Evolutionary conservation across 92 coral and sea anemone genomes (phyloP).

Genomic region (Pocillopora meandrina): DNA sequence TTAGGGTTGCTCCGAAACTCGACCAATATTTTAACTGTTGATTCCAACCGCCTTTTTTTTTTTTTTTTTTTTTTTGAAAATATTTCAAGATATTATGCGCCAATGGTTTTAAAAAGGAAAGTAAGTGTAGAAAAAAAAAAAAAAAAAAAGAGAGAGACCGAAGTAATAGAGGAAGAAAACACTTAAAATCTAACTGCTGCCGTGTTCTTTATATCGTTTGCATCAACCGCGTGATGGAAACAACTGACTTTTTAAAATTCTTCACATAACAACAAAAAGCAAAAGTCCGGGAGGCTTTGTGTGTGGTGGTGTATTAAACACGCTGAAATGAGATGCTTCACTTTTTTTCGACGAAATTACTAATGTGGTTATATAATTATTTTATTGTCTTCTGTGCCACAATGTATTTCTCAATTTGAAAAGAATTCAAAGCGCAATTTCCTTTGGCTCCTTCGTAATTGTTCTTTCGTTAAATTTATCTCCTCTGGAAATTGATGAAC

Average conservation of each 20-base stretch:
- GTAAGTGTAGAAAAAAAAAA: not conserved
- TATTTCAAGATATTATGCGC: not conserved
- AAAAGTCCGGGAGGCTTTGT: not conserved
- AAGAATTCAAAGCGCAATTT: slow-evolving; percentile 13
- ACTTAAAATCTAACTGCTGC: not conserved
- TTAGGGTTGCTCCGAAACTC: not conserved
- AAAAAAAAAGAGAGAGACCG: not conserved
- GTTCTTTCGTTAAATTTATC: slow-evolving; percentile 6
- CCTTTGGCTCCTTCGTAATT: slow-evolving; percentile 13
- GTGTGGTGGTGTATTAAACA: not conserved
- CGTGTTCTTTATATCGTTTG: not conserved
- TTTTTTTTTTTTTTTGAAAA: slow-evolving; percentile 31
- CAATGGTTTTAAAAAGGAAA: not conserved
- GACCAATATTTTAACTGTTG: slow-evolving; percentile 32
- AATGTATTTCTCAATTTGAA: not conserved
- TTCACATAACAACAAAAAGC: slow-evolving; percentile 1
- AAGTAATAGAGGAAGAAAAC: slow-evolving; percentile 5
- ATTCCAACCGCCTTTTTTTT: slow-evolving; percentile 23
- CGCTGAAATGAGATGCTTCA: not conserved
- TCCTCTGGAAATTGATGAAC: not conserved
- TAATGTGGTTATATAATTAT: not conserved
- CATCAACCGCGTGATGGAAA: not conserved
- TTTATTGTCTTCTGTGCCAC: not conserved
- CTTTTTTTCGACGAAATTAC: not conserved
- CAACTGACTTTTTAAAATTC: slow-evolving; percentile 2